A percentile compares a stretch with the other conserved stretches of the same genome.
phyloP scores from a whole-genome alignment of 2,113 vertebrate species.

The Catharus minimus region DNA sequence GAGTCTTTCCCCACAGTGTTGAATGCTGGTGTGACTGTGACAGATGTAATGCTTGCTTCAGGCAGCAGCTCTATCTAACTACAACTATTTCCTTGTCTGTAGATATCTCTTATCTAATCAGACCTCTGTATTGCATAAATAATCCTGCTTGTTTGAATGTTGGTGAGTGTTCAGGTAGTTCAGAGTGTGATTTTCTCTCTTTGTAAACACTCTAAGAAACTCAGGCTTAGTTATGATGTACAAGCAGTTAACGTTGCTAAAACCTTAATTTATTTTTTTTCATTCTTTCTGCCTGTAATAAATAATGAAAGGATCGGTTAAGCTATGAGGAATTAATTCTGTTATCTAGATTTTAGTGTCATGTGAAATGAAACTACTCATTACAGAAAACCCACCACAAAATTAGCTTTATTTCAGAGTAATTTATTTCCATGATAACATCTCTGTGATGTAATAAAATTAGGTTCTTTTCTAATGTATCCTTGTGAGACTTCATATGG shows the following conservation, averaged over 20 bases:
- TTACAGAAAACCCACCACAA: not conserved
- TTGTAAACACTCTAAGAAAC: not conserved
- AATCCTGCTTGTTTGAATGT: not conserved
- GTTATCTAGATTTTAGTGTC: not conserved
- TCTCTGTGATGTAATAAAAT: not conserved
- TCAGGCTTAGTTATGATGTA: not conserved
- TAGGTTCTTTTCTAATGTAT: not conserved
- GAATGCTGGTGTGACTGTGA: not conserved
- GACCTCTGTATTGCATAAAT: not conserved
- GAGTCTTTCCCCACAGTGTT: accelerated
- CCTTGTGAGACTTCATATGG: not conserved
- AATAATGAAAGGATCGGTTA: not conserved
- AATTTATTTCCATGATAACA: not conserved
- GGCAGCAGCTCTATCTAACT: not conserved
- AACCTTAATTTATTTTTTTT: not conserved
- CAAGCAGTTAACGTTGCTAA: not conserved
- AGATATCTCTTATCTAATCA: not conserved
- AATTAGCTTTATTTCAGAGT: not conserved
- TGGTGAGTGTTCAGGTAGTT: not conserved
- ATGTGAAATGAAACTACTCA: not conserved
- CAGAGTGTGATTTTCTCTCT: not conserved
- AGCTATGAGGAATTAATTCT: not conserved
- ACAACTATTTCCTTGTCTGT: not conserved
- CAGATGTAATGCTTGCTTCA: not conserved
- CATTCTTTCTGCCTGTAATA: not conserved